Evolutionary conservation across 2,888 invertebrate species (phyloP).

Genomic region (Cataglyphis rosenhaueri): DNA sequence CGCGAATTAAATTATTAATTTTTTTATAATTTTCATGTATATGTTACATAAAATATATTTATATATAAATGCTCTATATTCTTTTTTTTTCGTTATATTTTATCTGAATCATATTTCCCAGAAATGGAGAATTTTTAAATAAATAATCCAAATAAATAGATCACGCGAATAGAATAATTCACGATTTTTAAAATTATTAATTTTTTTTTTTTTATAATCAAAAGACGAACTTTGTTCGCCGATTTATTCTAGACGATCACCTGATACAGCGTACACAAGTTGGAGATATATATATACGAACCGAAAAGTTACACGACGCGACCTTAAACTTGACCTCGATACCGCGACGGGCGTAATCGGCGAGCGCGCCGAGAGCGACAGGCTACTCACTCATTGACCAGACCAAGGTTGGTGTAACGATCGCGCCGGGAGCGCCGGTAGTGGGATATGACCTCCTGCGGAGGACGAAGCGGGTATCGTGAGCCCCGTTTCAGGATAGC

Average conservation of each 20-base stretch:
- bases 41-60: no score
- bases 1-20: neutral
- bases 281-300: neutral
- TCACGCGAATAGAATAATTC: neutral
- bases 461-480: constrained; percentile 92
- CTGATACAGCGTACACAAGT: neutral
- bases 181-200: neutral
- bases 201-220: neutral
- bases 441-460: constrained; percentile 92
- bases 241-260: neutral
- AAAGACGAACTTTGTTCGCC: neutral
- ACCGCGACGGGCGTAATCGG: constrained; percentile 21
- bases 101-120: neutral
- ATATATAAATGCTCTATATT: no score
- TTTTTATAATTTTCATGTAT: neutral
- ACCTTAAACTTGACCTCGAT: constrained; percentile 66
- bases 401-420: constrained; percentile 92
- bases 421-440: constrained; percentile 92
- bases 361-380: neutral
- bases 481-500: constrained; percentile 91
- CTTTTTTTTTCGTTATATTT: neutral
- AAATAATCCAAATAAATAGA: neutral
- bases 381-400: constrained; percentile 92
- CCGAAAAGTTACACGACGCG: constrained; percentile 46
- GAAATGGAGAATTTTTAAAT: neutral